Evolutionary conservation across 1,140 invertebrate genomes (phyloP).

Genomic region (Drosophila funebris): DNA sequence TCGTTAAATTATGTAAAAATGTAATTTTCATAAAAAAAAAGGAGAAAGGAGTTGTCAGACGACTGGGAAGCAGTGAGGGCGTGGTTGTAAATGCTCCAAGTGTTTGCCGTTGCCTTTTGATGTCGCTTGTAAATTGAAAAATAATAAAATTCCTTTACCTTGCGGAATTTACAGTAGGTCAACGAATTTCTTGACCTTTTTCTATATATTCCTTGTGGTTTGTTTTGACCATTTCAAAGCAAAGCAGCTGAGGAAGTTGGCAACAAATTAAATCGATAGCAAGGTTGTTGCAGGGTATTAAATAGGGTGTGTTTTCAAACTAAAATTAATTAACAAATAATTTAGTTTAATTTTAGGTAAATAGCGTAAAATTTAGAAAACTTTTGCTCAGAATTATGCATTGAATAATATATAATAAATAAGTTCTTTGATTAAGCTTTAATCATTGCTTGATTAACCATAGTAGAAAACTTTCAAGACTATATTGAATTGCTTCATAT

Average conservation of each 20-base stretch:
- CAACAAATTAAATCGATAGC: not conserved
- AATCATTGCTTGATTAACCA: too few relatives aligned
- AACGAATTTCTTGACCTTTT: slow-evolving; percentile 32
- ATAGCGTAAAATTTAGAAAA: too few relatives aligned
- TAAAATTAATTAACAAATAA: not conserved
- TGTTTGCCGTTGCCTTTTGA: slow-evolving; percentile 54
- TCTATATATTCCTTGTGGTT: not conserved
- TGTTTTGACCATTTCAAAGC: not conserved
- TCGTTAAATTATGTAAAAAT: slow-evolving; percentile 75
- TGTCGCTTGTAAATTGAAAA: slow-evolving; percentile 67
- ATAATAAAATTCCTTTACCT: slow-evolving; percentile 52
- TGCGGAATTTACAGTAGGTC: slow-evolving; percentile 18
- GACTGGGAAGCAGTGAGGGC: not conserved
- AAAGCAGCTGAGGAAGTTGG: not conserved
- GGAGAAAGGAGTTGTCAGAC: not conserved
- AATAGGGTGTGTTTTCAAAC: not conserved
- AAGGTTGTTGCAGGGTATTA: not conserved
- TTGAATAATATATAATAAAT: too few relatives aligned
- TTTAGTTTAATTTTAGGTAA: not conserved
- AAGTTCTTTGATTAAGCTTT: too few relatives aligned
- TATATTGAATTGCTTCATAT: too few relatives aligned
- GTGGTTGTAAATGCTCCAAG: slow-evolving; percentile 51
- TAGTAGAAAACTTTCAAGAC: too few relatives aligned
- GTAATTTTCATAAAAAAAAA: slow-evolving; percentile 55
- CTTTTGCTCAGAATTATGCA: too few relatives aligned